These are phyloP conservation scores for Meloidogyne hapla DNA, from an alignment of 1,140 invertebrate genomes.

Conservation along the genomic window DNA sequence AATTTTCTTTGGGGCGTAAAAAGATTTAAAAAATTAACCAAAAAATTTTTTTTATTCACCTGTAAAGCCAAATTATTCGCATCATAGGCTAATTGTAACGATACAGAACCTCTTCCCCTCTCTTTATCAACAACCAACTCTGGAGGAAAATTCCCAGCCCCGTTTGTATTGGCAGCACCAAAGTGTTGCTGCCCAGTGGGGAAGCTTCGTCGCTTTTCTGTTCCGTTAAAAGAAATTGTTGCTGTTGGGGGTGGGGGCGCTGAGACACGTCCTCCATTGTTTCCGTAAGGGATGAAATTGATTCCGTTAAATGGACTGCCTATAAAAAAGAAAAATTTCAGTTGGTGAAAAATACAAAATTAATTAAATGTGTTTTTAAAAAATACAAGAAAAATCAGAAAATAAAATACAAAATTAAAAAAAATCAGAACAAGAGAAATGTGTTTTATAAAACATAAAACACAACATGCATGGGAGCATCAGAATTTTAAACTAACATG, in stretches of 20 bases:
- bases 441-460: too few relatives aligned
- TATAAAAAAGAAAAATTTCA: background rate
- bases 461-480: too few relatives aligned
- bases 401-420: too few relatives aligned
- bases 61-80: conserved; percentile 35
- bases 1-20: too few relatives aligned
- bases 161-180: background rate
- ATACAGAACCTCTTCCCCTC: conserved; percentile 32
- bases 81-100: conserved; percentile 40
- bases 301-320: conserved; percentile 19
- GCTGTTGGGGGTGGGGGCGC: conserved; percentile 4
- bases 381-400: background rate
- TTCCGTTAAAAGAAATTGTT: conserved; percentile 1
- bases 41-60: conserved; percentile 13
- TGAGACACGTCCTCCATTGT: background rate
- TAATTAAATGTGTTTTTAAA: too few relatives aligned
- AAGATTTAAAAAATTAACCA: conserved; percentile 14
- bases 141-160: conserved; percentile 1
- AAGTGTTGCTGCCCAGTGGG: background rate
- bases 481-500: too few relatives aligned
- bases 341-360: too few relatives aligned
- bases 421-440: too few relatives aligned
- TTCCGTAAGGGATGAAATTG: conserved; percentile 24
- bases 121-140: conserved; percentile 14
- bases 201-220: background rate